Evolutionary conservation across 1,140 invertebrate genomes (phyloP).

Genomic region (Papilio xuthus): DNA sequence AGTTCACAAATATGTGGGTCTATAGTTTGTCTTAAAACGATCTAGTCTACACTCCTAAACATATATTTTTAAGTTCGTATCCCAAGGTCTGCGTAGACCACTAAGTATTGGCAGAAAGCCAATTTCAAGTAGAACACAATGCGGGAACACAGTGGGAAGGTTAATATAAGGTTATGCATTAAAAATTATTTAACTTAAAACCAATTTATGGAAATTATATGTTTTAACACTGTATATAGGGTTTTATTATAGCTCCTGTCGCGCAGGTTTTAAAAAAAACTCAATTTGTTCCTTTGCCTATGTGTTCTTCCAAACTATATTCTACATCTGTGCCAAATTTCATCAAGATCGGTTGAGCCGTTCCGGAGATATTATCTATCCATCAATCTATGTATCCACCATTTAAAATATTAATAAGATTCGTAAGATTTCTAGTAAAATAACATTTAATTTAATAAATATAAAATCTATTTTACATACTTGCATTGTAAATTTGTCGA

Average conservation of each 20-base stretch:
- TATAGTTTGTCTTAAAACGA: not conserved
- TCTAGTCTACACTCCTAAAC: not conserved
- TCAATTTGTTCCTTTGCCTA: no score
- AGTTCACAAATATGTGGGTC: no score
- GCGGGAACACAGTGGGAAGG: not conserved
- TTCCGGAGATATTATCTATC: no score
- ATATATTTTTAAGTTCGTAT: not conserved
- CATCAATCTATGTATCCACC: no score
- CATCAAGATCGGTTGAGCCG: no score
- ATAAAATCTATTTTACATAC: not conserved
- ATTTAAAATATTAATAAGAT: no score
- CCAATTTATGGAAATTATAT: not conserved
- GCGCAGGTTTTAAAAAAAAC: no score
- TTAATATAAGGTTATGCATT: no score
- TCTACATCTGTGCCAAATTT: no score
- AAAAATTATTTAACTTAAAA: not conserved
- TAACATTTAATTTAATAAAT: not conserved
- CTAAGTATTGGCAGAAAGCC: not conserved
- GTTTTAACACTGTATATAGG: not conserved
- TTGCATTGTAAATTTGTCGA: constrained; percentile 13
- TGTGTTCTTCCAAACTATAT: no score
- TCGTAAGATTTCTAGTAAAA: not conserved
- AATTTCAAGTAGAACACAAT: not conserved
- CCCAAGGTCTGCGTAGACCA: not conserved
- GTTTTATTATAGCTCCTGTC: no score